A percentile compares a stretch with the other conserved stretches of the same genome.
Conservation (phyloP, 2,113 vertebrate species). For the Mionectes macconnelli region DNA sequence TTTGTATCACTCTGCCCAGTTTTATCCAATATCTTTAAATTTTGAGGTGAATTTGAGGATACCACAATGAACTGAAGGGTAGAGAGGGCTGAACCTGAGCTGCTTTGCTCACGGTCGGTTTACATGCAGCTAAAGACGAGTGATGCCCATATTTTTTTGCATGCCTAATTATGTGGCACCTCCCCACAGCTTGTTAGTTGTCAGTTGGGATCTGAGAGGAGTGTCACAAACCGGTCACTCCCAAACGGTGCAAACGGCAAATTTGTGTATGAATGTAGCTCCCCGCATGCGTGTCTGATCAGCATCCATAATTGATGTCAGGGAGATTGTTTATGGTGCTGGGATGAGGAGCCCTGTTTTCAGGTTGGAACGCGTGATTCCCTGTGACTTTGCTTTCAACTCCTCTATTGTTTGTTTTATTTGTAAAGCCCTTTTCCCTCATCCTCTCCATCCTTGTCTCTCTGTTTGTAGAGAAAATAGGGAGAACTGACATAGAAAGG, state of each 20-base stretch:
- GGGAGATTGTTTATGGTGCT: conserved; percentile 2
- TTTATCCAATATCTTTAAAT: background rate
- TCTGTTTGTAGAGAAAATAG: conserved; percentile 35
- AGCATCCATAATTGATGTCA: conserved; percentile 12
- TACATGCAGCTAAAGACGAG: background rate
- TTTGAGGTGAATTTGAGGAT: background rate
- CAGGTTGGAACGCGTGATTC: background rate
- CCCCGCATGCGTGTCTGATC: background rate
- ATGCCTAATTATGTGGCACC: background rate
- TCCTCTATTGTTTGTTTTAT: conserved; percentile 34
- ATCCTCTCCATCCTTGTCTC: background rate
- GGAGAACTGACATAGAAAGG: conserved; percentile 60
- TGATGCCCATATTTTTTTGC: background rate
- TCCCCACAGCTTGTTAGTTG: background rate
- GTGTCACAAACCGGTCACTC: background rate
- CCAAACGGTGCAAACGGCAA: background rate
- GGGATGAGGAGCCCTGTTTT: background rate
- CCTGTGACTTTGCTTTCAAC: background rate
- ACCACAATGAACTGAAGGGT: background rate
- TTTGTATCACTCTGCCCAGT: background rate
- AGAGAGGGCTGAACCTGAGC: background rate
- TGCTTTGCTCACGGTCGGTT: background rate
- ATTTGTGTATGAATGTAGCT: background rate
- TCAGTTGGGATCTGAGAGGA: background rate
- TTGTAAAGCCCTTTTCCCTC: conserved; percentile 5